Base-by-base conservation (phyloP, 2,888 invertebrate genomes). In the Amorpha juglandis region DNA sequence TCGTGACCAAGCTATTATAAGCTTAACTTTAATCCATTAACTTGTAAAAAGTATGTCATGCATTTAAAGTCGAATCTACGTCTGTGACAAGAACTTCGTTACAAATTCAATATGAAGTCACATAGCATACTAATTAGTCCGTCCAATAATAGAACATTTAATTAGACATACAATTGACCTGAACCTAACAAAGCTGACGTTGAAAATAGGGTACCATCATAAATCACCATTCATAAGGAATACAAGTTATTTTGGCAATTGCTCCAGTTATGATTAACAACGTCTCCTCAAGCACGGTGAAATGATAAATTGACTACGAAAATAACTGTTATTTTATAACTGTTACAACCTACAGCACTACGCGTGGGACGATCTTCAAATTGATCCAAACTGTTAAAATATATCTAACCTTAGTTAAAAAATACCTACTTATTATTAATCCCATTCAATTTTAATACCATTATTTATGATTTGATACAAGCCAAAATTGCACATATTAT, bases 191-290 rank as follows among this genome's bases (percentile, higher is more conserved):
- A 69, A 78, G 78, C 76, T 77, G 79, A 79, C 74, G 78, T 75
- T 74, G 71, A 87, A 87, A 89, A 89, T 87, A 90, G 80, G 84
- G 82, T 82, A 74, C 74, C 74, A 76, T 76, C 80, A 88, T 90
- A 87, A 89, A 90, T 90, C 90, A 90, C 74, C 72, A 74, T 75
- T 80, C 80, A 82, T 80, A 81, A 83, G 80, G 81, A 85, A 83
- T 83, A 88, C 86, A 82, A 84, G 90, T 88, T 89, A 88, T 90
- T 91, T 92, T 91, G 91, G 90, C 91, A 90, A 90, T 91, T 80
- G 81, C 74, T 75, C 74, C 81, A 64, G 78, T 81, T 86, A 78
- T 84, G 82, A 84, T 80, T 78, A 79, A 83, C 83, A 75, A 69
- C 73, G 75, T 76, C 75, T 86, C 86, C 82, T 80, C 84, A 80